Percentiles rank a stretch among this genome's conserved stretches.
Evolutionary conservation across 2,888 invertebrate species (phyloP).

Genomic region (Venusia cambrica): DNA sequence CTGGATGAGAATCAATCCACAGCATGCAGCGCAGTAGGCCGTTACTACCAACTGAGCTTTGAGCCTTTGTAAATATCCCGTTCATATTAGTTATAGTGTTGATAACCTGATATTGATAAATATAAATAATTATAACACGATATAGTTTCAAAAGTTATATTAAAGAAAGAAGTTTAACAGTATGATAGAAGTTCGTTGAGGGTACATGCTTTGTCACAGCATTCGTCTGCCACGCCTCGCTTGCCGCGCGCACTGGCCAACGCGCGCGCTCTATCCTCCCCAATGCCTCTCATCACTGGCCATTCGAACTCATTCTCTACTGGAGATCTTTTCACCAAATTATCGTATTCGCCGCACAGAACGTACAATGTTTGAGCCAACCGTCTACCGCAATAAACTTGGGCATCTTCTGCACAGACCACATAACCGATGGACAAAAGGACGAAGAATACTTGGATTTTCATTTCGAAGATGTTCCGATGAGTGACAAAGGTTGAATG

Average conservation of each 20-base stretch:
- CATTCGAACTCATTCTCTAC: conserved; percentile 14
- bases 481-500: conserved; percentile 15
- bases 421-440: conserved; percentile 4
- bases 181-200: conserved; percentile 19
- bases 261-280: conserved; percentile 12
- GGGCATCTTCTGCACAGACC: conserved; percentile 8
- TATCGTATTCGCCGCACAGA: conserved; percentile 15
- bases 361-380: conserved; percentile 17
- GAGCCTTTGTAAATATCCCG: too few species aligned
- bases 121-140: too few species aligned
- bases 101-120: too few species aligned
- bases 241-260: conserved; percentile 18
- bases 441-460: conserved; percentile 16
- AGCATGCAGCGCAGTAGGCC: too few species aligned
- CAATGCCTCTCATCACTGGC: conserved; percentile 19
- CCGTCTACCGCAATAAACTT: conserved; percentile 19
- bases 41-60: too few species aligned
- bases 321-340: conserved; percentile 15
- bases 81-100: too few species aligned
- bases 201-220: conserved; percentile 25
- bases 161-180: too few species aligned
- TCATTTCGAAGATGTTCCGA: conserved; percentile 20
- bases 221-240: conserved; percentile 22
- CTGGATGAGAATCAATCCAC: too few species aligned
- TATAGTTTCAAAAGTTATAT: too few species aligned